Evolutionary conservation across 2,888 invertebrate genomes (phyloP).

Genomic region (Drosophila cognata): DNA sequence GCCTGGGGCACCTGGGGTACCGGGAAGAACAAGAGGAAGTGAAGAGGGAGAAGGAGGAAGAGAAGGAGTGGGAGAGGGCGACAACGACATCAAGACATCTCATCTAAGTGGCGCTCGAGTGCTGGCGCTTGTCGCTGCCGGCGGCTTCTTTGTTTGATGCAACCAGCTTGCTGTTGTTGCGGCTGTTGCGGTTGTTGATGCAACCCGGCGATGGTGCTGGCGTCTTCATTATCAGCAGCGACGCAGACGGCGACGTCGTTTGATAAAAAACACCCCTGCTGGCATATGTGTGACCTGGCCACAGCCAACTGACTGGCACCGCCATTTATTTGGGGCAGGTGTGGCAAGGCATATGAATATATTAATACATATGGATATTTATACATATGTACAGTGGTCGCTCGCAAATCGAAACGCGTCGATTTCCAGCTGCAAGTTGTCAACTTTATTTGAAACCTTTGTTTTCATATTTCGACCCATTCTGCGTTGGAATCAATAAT

Average conservation of each 20-base stretch:
- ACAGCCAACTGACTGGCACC: constrained; percentile 16
- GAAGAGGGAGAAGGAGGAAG: constrained; percentile 8
- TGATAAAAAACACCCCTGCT: constrained; percentile 55
- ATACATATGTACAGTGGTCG: neutral
- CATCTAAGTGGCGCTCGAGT: constrained; percentile 75
- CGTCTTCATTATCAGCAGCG: constrained; percentile 81
- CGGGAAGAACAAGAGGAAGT: constrained; percentile 1
- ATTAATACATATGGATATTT: neutral
- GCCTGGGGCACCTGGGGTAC: constrained; percentile 1
- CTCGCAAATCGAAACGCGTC: neutral
- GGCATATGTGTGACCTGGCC: constrained; percentile 15
- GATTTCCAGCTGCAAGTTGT: neutral
- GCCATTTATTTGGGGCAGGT: constrained; percentile 32
- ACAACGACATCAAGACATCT: constrained; percentile 75
- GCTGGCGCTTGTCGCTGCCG: constrained; percentile 41
- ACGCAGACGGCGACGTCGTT: constrained; percentile 48
- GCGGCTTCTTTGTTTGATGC: constrained; percentile 64
- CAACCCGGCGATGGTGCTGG: constrained; percentile 70
- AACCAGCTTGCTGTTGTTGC: constrained; percentile 1
- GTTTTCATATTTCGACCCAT: neutral
- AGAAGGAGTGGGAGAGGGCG: constrained; percentile 13
- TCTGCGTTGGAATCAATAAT: constrained; percentile 39
- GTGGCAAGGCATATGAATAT: constrained; percentile 25
- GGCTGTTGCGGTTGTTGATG: constrained; percentile 23
- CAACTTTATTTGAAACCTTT: constrained; percentile 6